Base-by-base conservation (phyloP, 2,113 vertebrate species). In the Sander lucioperca region DNA sequence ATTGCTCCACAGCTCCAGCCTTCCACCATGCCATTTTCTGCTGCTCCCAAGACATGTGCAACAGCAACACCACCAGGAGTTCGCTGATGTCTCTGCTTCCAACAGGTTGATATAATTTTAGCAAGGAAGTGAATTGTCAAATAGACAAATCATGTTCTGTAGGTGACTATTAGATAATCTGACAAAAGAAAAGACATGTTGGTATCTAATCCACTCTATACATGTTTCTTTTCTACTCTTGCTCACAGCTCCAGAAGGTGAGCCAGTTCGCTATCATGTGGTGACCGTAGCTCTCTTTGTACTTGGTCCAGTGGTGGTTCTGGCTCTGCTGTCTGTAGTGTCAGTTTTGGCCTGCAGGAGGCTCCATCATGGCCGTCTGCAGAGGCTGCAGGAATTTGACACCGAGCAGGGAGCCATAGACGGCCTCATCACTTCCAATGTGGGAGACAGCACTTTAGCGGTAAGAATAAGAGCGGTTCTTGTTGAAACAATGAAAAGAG, bases 401-500 rank as follows among this genome's bases (percentile, higher is more conserved):
- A 89, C 92, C 0, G 94, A 96, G 82, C 93, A 94, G 77, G 95
- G 95, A 36, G 92, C 94, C 79, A 86, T 95, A 21, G 95, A 96
- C 0, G 95, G 95, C 14, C 95, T 96, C 87, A 96, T 96, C 76
- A 86, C 93, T 65, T 94, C 95, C 83, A 96, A 94, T 62, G 90
- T 95, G 33, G 95, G 95, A 62, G 95, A 96, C 89, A 93, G 94
- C 93, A 96, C 95, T 61, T 93, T 96, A 87, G 95, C 95, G 43
- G 93, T 96, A 88, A 76, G 88, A 43, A 11, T 15, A 36, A 56
- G 7, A 43, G 36, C 25, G 19, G 12, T 9, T 13, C 19, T 36
- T 25, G n/a, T 4, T 15, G 14, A 45, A 62, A 47, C 39, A 54
- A 48, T 27, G 27, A 47, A 43, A 39, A 57, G 7, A 15, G 16